Conservation (phyloP, 2,797 vertebrate species). For the Tenualosa ilisha region DNA sequence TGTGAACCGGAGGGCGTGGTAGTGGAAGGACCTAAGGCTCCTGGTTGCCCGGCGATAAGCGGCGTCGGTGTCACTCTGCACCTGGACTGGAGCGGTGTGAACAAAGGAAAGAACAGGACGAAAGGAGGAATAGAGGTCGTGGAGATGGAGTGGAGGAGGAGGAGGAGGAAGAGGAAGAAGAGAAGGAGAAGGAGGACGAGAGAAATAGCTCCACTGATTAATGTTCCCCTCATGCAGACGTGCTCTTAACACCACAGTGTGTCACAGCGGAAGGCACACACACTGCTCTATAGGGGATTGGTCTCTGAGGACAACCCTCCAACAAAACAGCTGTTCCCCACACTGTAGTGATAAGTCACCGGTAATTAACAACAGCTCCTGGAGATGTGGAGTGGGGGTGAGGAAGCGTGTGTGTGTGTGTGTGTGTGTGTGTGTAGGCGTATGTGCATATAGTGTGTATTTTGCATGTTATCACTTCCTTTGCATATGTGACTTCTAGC, state of each 20-base stretch:
- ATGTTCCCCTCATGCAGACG: background rate
- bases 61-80: background rate
- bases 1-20: background rate
- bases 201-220: background rate
- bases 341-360: background rate
- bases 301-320: background rate
- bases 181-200: background rate
- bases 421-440: background rate
- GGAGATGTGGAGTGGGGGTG: background rate
- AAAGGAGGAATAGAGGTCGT: background rate
- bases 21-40: conserved; percentile 58
- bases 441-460: background rate
- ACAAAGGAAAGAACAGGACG: background rate
- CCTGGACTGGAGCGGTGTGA: conserved; percentile 33
- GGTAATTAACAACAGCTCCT: conserved; percentile 8
- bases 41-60: conserved; percentile 52
- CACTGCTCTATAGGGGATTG: background rate
- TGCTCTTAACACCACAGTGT: background rate
- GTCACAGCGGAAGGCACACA: background rate
- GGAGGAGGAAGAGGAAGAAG: background rate
- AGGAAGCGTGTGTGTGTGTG: background rate
- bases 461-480: background rate
- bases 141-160: background rate
- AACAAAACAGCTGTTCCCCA: conserved; percentile 17
- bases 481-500: background rate